phyloP scores from a whole-genome alignment of 2,888 invertebrate species.

The Andrena dorsata region DNA sequence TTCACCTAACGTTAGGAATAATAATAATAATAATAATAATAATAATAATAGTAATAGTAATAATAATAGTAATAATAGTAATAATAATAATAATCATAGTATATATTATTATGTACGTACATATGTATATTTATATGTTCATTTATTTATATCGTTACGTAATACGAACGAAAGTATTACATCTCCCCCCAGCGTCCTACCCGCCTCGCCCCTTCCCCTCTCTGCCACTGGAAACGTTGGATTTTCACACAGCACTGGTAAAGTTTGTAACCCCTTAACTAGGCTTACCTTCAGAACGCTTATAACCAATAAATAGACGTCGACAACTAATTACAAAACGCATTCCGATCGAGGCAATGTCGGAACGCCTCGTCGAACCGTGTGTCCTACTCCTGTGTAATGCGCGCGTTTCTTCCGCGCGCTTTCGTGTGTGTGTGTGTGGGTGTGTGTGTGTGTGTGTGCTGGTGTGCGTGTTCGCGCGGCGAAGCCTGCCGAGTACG shows the following conservation, averaged over 20 bases:
- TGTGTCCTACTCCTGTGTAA: not conserved
- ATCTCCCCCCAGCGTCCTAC: not conserved
- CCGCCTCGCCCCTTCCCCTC: not conserved
- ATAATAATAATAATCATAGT: slow-evolving; percentile 18
- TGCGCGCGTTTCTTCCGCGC: not conserved
- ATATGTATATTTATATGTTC: slow-evolving; percentile 27
- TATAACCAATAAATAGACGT: slow-evolving; percentile 74
- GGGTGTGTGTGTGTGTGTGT: not conserved
- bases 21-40: not conserved
- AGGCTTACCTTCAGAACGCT: slow-evolving; percentile 63
- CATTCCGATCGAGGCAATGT: slow-evolving; percentile 35
- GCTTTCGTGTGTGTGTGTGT: not conserved
- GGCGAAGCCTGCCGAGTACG: not conserved
- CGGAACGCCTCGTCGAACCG: slow-evolving; percentile 20
- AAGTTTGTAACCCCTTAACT: slow-evolving; percentile 64
- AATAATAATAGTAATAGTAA: slow-evolving; percentile 11
- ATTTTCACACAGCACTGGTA: slow-evolving; percentile 70
- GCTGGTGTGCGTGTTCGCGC: not conserved
- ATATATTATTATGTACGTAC: slow-evolving; percentile 28
- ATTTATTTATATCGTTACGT: slow-evolving; percentile 29
- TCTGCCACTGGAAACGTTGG: slow-evolving; percentile 52
- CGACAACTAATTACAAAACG: slow-evolving; percentile 70
- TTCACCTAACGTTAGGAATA: slow-evolving; percentile 16
- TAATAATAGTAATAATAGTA: not conserved
- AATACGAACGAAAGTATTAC: slow-evolving; percentile 17